Evolutionary conservation across 2,797 vertebrate species (phyloP).

Genomic region (Cuculus canorus): DNA sequence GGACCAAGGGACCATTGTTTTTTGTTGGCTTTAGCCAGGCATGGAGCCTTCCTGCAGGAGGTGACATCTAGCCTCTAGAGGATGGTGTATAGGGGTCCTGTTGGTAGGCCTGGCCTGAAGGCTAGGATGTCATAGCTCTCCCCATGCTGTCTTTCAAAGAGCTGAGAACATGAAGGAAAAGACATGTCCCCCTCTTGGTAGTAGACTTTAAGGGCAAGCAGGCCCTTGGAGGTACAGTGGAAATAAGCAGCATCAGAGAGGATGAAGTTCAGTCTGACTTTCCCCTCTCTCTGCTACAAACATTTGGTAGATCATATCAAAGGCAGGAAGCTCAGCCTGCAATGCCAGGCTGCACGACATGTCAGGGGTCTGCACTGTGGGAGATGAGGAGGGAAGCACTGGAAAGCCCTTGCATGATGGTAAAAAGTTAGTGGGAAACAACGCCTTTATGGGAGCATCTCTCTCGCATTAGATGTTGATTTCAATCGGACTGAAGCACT

Average conservation of each 20-base stretch:
- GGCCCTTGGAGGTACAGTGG: not conserved
- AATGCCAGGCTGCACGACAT: not conserved
- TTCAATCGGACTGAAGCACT: not conserved
- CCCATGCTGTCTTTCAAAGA: not conserved
- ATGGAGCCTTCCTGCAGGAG: not conserved
- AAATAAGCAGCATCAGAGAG: not conserved
- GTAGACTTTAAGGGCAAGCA: not conserved
- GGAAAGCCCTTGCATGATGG: not conserved
- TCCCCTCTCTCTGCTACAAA: not conserved
- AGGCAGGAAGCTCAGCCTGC: not conserved
- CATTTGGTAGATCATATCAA: not conserved
- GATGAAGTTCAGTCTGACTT: not conserved
- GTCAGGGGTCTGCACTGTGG: not conserved
- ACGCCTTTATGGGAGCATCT: not conserved
- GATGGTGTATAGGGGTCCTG: not conserved
- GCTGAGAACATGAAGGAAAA: not conserved
- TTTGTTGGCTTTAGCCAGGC: not conserved
- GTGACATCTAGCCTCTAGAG: not conserved
- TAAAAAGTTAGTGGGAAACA: not conserved
- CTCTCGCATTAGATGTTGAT: rapidly evolving
- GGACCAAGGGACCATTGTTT: rapidly evolving
- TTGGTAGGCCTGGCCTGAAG: not conserved
- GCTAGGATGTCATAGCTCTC: not conserved
- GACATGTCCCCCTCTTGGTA: not conserved
- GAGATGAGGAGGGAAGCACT: not conserved